Conservation (phyloP, 2,797 vertebrate genomes). For the Emys orbicularis region DNA sequence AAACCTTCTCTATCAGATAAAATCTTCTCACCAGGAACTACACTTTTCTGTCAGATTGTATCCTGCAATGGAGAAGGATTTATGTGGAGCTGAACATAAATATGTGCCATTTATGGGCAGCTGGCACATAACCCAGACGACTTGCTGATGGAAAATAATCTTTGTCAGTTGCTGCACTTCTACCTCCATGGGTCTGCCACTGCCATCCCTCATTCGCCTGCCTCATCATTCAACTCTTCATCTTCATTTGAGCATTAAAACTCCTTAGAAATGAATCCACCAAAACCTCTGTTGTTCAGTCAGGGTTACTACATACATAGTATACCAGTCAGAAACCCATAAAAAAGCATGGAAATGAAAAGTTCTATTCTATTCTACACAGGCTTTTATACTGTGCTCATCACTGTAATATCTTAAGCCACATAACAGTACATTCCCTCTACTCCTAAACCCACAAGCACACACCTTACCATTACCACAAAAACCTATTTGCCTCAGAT, state of each 20-base stretch:
- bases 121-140: neutral
- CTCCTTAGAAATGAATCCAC: neutral
- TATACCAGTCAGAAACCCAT: fast-evolving
- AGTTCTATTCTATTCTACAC: neutral
- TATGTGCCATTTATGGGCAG: neutral
- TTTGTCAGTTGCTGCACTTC: fast-evolving
- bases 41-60: neutral
- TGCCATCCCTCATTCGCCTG: neutral
- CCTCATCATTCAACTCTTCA: neutral
- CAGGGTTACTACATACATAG: neutral
- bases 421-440: neutral
- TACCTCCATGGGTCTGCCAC: neutral
- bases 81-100: neutral
- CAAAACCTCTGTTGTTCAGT: neutral
- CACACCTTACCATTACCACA: neutral
- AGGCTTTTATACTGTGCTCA: neutral
- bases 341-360: neutral
- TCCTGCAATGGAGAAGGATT: neutral
- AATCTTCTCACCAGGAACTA: neutral
- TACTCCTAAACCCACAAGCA: neutral
- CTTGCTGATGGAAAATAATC: neutral
- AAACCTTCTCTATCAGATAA: neutral
- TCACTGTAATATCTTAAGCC: neutral
- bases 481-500: fast-evolving
- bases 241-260: fast-evolving